Percentiles rank a stretch among this genome's conserved stretches.
Conservation (phyloP, 2,797 vertebrate genomes). For the Odontamblyopus rebecca region DNA sequence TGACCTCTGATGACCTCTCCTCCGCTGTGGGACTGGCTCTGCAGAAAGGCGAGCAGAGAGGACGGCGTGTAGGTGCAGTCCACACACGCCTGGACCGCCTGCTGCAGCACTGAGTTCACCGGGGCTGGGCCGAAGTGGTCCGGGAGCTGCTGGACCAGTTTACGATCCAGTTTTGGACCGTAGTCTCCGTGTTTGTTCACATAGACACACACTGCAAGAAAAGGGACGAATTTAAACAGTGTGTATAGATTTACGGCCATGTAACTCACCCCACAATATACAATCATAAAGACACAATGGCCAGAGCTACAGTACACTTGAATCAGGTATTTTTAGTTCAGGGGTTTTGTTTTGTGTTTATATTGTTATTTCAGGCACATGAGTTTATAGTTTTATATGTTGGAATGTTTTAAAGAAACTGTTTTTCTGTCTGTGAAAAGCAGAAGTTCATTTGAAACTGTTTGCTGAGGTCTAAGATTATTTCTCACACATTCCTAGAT, state of each 20-base stretch:
- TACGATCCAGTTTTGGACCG: constrained; percentile 90
- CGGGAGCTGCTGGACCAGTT: constrained; percentile 89
- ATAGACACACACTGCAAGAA: constrained; percentile 88
- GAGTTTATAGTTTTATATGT: background rate
- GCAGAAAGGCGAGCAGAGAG: constrained; percentile 88
- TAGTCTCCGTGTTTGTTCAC: constrained; percentile 92
- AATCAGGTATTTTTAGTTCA: too few species aligned
- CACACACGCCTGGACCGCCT: constrained; percentile 91
- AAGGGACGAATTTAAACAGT: background rate
- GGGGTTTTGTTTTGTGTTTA: too few species aligned
- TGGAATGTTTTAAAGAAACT: background rate
- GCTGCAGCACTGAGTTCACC: constrained; percentile 90
- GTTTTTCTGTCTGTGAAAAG: too few species aligned
- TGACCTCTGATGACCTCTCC: constrained; percentile 93
- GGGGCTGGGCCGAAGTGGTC: constrained; percentile 95
- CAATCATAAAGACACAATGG: too few species aligned
- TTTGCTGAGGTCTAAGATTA: too few species aligned
- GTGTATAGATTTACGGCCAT: background rate
- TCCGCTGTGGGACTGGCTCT: constrained; percentile 88
- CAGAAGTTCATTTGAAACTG: too few species aligned
- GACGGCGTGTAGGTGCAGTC: constrained; percentile 90
- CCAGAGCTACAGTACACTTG: too few species aligned
- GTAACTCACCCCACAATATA: too few species aligned
- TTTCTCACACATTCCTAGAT: too few species aligned
- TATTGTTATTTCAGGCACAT: background rate